Evolutionary conservation across 2,113 vertebrate genomes (phyloP).

Genomic region (Otus sunia): DNA sequence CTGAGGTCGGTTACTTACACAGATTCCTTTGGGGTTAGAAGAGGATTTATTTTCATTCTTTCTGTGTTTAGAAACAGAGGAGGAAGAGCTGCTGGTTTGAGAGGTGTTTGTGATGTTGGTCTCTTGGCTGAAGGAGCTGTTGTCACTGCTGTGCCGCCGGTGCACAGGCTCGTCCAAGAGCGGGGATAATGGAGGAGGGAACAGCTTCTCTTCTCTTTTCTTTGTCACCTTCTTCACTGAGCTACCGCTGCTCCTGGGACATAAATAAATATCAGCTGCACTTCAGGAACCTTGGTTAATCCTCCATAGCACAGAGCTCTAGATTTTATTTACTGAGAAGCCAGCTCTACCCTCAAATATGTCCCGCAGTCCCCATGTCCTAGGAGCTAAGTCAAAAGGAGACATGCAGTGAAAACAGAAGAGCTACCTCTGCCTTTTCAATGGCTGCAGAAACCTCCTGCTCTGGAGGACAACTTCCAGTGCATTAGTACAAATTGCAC

Average conservation of each 20-base stretch:
- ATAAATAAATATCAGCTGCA: not conserved
- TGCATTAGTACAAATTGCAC: conserved; percentile 47
- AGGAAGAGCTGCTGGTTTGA: conserved; percentile 65
- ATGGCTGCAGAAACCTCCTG: not conserved
- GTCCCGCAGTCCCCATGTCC: not conserved
- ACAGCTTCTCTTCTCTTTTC: conserved; percentile 87
- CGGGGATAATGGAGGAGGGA: conserved; percentile 90
- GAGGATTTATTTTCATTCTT: conserved; percentile 84
- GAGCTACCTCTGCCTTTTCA: not conserved
- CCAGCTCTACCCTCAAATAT: not conserved
- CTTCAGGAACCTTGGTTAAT: not conserved
- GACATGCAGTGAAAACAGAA: not conserved
- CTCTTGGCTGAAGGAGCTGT: conserved; percentile 81
- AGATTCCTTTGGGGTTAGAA: conserved; percentile 79
- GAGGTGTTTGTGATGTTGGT: conserved; percentile 38
- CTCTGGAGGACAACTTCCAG: conserved; percentile 48
- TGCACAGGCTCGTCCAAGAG: conserved; percentile 83
- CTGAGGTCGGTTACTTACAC: conserved; percentile 70
- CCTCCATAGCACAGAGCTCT: not conserved
- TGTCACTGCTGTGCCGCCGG: conserved; percentile 77
- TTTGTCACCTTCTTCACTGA: conserved; percentile 84
- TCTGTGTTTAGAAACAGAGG: conserved; percentile 80
- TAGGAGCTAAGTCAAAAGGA: not conserved
- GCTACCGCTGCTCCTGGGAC: conserved; percentile 62
- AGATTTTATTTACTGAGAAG: not conserved